Conservation (phyloP, 64 coral and sea anemone genomes). For the Porites lutea region DNA sequence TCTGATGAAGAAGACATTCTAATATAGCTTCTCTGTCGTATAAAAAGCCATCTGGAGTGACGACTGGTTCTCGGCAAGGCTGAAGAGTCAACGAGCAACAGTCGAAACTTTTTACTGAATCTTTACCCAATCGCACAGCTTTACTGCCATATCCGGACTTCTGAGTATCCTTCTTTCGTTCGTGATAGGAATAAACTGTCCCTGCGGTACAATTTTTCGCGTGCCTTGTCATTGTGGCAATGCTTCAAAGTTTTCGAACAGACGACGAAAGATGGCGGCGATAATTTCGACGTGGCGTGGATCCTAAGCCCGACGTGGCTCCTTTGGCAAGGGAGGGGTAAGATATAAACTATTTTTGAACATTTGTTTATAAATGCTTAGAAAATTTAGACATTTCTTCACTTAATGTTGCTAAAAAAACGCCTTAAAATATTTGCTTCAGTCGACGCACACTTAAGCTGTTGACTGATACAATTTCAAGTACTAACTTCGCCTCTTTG, state of each 20-base stretch:
- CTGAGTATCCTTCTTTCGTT: slow-evolving; percentile 93
- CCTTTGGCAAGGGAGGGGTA: neutral
- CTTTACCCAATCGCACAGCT: slow-evolving; percentile 93
- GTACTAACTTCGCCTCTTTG: too few relatives aligned
- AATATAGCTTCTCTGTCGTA: slow-evolving; percentile 98
- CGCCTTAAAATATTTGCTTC: too few relatives aligned
- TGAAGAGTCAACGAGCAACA: slow-evolving; percentile 95
- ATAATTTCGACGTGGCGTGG: neutral
- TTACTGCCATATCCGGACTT: slow-evolving; percentile 96
- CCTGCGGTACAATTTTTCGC: slow-evolving; percentile 95
- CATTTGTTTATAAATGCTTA: too few relatives aligned
- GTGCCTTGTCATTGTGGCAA: slow-evolving; percentile 83
- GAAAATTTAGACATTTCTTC: too few relatives aligned
- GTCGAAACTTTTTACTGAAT: slow-evolving; percentile 98
- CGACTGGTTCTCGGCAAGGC: slow-evolving; percentile 91
- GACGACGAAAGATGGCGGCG: slow-evolving; percentile 14
- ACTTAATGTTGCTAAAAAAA: too few relatives aligned
- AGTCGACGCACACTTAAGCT: too few relatives aligned
- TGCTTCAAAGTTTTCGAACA: too few relatives aligned
- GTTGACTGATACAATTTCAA: too few relatives aligned
- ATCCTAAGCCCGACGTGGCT: neutral
- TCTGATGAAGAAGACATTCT: slow-evolving; percentile 95
- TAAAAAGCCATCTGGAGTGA: slow-evolving; percentile 85
- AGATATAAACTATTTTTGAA: too few relatives aligned
- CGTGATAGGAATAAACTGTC: slow-evolving; percentile 96